Evolutionary conservation across 2,797 vertebrate genomes (phyloP), one percentile per base, ranked within the genome.

Genomic region (Orientallactaga sibirica): DNA sequence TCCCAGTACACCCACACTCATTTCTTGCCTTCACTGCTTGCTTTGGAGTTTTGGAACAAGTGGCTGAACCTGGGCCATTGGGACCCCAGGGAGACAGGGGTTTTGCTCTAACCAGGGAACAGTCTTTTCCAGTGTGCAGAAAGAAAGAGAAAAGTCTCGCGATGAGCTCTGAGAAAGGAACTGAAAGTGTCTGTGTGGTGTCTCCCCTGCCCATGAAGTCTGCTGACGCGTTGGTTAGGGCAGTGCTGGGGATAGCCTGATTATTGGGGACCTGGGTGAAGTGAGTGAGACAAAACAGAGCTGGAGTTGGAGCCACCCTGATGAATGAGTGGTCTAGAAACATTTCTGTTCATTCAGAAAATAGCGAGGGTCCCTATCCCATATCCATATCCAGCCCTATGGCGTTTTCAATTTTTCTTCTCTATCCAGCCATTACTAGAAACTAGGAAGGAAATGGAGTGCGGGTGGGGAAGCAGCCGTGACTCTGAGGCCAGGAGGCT

Each of bases 161-260:
- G 68, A 43, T 41, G 37, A 89, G 82, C 66, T 68, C 58, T 73
- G 27, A 74, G 62, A 79, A 90, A 68, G 20, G 81, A 88, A 74
- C 3, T 33, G 43, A 80, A 76, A 80, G n/a, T 37, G 2, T n/a
- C n/a, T 88, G 55, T 27, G 27, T 48, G 19, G 24, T 12, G 3
- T 58, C 20, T 64, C 1, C 25, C 84, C n/a, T 52, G 41, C n/a
- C 5, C 24, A 3, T 2, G 52, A 74, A 27, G 19, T 61, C 27
- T 33, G 76, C 18, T 64, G 10, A 37, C 33, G 66, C 14, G 3
- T 67, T 52, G 64, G 55, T 20, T 58, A 81, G 68, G 18, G 16
- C 0, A 3, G 15, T 20, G 25, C 22, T 29, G 29, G 29, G n/a
- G 22, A 25, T n/a, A 74, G 52, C 11, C 66, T 18, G 41, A 29